Percentiles rank a stretch among this genome's conserved stretches.
Conservation (phyloP, 2,113 vertebrate genomes). For the Morone saxatilis region DNA sequence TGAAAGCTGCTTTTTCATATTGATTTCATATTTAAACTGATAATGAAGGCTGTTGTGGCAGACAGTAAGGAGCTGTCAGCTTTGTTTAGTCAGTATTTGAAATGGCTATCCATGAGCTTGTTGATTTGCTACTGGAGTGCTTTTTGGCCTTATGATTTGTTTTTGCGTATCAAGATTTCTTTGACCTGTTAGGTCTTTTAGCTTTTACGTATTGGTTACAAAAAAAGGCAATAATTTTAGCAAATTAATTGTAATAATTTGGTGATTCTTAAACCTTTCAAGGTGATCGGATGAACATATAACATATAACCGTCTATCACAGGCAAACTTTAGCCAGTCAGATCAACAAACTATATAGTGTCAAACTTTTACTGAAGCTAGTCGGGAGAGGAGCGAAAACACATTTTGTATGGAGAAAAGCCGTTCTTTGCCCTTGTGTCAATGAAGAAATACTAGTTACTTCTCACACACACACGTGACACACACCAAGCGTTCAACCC, state of each 20-base stretch:
- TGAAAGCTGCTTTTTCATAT: constrained; percentile 24
- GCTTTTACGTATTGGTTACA: not conserved
- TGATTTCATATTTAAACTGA: not conserved
- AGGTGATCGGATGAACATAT: too few relatives aligned
- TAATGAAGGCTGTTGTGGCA: constrained; percentile 20
- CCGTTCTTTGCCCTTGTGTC: too few relatives aligned
- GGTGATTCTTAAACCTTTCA: not conserved
- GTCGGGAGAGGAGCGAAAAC: too few relatives aligned
- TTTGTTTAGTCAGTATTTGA: constrained; percentile 3
- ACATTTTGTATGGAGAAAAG: too few relatives aligned
- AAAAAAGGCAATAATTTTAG: not conserved
- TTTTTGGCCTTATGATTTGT: not conserved
- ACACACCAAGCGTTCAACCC: too few relatives aligned
- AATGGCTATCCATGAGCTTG: not conserved
- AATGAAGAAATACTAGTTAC: too few relatives aligned
- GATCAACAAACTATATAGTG: too few relatives aligned
- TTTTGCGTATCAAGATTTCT: not conserved
- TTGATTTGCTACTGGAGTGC: not conserved
- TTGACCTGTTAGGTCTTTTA: not conserved
- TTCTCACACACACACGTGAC: too few relatives aligned
- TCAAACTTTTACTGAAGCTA: too few relatives aligned
- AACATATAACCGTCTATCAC: too few relatives aligned
- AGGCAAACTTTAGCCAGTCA: too few relatives aligned
- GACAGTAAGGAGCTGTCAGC: constrained; percentile 15
- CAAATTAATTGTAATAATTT: not conserved